A percentile compares a stretch with the other conserved stretches of the same genome.
Evolutionary conservation across 1,140 invertebrate species (phyloP).

Genomic region (Sitodiplosis mosellana): DNA sequence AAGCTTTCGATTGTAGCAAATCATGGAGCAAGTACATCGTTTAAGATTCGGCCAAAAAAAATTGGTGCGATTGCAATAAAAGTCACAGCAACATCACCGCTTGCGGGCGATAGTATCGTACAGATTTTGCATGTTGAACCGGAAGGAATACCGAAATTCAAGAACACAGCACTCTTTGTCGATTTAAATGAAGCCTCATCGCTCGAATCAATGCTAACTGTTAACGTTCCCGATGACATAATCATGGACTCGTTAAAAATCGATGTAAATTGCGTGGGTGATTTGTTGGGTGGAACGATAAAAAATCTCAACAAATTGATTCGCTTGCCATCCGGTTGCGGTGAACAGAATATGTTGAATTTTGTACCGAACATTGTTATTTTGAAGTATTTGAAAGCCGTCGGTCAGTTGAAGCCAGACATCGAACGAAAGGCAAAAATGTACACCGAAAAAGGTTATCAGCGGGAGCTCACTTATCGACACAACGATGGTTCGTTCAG

Average conservation of each 20-base stretch:
- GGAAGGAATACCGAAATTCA: constrained; percentile 61
- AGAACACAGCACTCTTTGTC: constrained; percentile 54
- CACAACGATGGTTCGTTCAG: constrained; percentile 87
- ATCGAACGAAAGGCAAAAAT: constrained; percentile 48
- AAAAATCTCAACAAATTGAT: constrained; percentile 60
- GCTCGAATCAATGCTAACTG: constrained; percentile 16
- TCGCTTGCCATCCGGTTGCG: constrained; percentile 72
- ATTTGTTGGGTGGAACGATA: constrained; percentile 56
- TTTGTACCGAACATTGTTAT: constrained; percentile 82
- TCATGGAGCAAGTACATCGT: constrained; percentile 16
- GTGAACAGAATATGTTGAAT: constrained; percentile 88
- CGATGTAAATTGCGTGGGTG: constrained; percentile 45
- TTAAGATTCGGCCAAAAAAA: constrained; percentile 59
- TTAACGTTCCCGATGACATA: constrained; percentile 43
- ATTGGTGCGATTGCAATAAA: constrained; percentile 56
- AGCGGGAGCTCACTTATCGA: constrained; percentile 79
- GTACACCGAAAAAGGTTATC: constrained; percentile 74
- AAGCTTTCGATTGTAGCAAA: background rate
- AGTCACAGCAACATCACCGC: constrained; percentile 45
- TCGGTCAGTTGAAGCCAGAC: constrained; percentile 14
- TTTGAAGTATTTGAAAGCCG: constrained; percentile 43
- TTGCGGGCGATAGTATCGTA: constrained; percentile 54
- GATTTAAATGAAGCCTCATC: constrained; percentile 41
- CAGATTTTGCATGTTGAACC: constrained; percentile 53
- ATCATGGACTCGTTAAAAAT: constrained; percentile 50